A percentile compares a stretch with the other conserved stretches of the same genome.
These are phyloP conservation scores for Eristalis tenax DNA, from an alignment of 2,888 invertebrate genomes.

Conservation along the genomic window DNA sequence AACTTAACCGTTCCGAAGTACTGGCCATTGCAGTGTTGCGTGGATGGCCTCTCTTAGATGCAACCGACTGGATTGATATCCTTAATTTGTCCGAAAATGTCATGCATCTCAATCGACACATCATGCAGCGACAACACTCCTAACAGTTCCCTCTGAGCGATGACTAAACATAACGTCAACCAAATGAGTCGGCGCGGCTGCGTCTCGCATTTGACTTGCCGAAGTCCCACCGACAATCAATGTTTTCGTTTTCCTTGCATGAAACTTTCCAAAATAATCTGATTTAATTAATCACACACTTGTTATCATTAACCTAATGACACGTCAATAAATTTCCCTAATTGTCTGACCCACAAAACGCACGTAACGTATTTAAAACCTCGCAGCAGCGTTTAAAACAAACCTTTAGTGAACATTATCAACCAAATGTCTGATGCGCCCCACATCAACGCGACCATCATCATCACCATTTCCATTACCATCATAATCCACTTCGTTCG, in stretches of 20 bases:
- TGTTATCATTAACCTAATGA: conserved; percentile 71
- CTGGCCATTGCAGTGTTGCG: neutral
- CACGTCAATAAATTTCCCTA: conserved; percentile 69
- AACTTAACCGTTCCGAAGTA: neutral
- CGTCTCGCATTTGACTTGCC: no score
- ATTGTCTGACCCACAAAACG: conserved; percentile 70
- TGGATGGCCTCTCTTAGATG: neutral
- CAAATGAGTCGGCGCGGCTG: no score
- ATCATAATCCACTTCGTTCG: neutral
- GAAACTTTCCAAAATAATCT: conserved; percentile 56
- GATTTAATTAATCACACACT: conserved; percentile 68
- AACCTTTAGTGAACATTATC: conserved; percentile 55
- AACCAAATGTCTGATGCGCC: conserved; percentile 52
- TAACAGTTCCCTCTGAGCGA: neutral
- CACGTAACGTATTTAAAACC: conserved; percentile 51
- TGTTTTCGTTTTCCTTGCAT: neutral
- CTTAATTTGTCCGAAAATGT: neutral
- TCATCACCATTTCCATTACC: conserved; percentile 27
- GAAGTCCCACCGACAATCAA: neutral
- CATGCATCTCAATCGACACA: neutral
- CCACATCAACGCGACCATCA: conserved; percentile 43
- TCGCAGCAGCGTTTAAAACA: conserved; percentile 35
- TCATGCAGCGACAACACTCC: neutral
- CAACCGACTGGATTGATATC: neutral
- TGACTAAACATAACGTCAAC: neutral